Evolutionary conservation across 2,797 vertebrate species (phyloP), one percentile per base, ranked within the genome.

Genomic region (Pipistrellus kuhlii): DNA sequence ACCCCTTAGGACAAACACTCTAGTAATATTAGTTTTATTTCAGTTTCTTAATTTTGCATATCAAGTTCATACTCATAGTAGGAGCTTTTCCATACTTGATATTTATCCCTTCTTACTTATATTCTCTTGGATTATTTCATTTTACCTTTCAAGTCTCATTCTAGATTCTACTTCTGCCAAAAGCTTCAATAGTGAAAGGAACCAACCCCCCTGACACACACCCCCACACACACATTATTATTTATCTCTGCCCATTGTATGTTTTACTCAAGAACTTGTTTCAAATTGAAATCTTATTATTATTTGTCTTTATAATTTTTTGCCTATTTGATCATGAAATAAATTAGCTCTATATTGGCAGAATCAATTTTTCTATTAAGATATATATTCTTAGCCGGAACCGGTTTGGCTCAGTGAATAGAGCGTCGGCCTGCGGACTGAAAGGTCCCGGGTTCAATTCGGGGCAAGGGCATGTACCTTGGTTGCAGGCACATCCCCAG

Each of bases 261-360:
- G 3, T 35, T 85, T 93, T 80, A 81, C 13, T 46, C 32, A 83
- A 88, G 7, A 30, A 32, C 13, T 20, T 46, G 6, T 66, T 38
- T 57, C 3, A 83, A 38, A 21, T 83, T 75, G 46, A 86, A 62
- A 85, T 83, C 1, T 83, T 48, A 59, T 80, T 48, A 59, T 35
- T 83, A 87, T 53, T 78, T 59, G 8, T 6, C 46, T 71, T 93
- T 92, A 5, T 18, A 64, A 64, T 85, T 82, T 10, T 90, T 94
- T 32, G 1, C 41, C 17, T 59, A 12, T 48, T 72, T 57, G 4
- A 71, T 38, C 2, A 25, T 62, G 25, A 80, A 55, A 32, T 2
- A 35, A 71, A 86, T 81, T 21, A 20, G 2, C 12, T 72, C 8
- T 8, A 17, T 62, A 12, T 62, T 35, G 4, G 15, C 32, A 57